Percentiles rank a stretch among this genome's conserved stretches.
These are phyloP conservation scores for Hystrix brachyura DNA, from an alignment of 2,113 vertebrate species.

Conservation along the genomic window DNA sequence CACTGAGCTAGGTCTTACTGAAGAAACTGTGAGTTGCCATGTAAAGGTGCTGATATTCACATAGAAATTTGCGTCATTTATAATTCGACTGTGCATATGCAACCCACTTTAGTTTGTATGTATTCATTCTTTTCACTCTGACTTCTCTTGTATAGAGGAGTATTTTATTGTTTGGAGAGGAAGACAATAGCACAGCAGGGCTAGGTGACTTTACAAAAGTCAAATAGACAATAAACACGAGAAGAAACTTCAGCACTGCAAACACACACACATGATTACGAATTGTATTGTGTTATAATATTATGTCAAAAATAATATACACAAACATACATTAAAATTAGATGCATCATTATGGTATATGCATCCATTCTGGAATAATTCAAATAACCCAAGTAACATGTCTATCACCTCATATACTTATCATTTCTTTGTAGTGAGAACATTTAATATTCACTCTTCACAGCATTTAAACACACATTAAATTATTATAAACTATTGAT, in stretches of 20 bases:
- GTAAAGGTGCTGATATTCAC: not conserved
- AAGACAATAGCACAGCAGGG: not conserved
- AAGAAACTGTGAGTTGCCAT: not conserved
- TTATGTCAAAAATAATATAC: not conserved
- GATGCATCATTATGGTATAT: not conserved
- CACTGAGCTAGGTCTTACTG: not conserved
- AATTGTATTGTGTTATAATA: not conserved
- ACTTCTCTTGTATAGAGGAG: not conserved
- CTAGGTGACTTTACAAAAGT: not conserved
- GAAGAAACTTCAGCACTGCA: not conserved
- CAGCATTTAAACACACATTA: not conserved
- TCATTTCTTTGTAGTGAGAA: not conserved
- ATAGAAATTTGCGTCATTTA: not conserved
- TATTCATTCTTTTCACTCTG: not conserved
- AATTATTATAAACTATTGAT: not conserved
- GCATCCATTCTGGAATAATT: not conserved
- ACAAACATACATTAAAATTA: not conserved
- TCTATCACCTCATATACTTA: not conserved
- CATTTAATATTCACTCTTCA: not conserved
- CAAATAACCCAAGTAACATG: not conserved
- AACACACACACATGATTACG: not conserved
- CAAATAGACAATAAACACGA: not conserved
- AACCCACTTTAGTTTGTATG: not conserved
- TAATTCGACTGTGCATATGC: not conserved
- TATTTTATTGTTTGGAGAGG: not conserved